Conservation (phyloP, 2,888 invertebrate genomes). For the Taenaris catops region DNA sequence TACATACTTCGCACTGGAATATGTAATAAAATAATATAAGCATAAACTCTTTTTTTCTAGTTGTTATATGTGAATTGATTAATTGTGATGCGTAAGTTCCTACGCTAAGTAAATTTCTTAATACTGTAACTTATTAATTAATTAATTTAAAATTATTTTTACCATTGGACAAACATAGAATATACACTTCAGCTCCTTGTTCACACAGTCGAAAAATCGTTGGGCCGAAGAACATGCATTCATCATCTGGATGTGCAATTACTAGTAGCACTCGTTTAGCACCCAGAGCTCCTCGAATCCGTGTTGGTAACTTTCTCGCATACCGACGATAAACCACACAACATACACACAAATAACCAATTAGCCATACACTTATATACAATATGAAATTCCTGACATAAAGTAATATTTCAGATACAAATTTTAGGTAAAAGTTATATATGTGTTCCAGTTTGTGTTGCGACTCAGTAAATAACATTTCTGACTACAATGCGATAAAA, state of each 20-base stretch:
- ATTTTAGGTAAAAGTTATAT: constrained; percentile 54
- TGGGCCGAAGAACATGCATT: constrained; percentile 99
- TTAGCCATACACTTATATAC: constrained; percentile 77
- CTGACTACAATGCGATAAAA: constrained; percentile 30
- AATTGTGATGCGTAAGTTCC: no score
- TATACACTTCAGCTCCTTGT: constrained; percentile 84
- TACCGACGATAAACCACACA: constrained; percentile 75
- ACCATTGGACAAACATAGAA: constrained; percentile 91
- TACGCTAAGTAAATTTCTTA: no score
- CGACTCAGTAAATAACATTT: constrained; percentile 54
- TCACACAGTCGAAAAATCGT: constrained; percentile 86
- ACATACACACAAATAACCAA: constrained; percentile 65
- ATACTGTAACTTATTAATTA: no score
- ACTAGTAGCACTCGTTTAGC: constrained; percentile 87
- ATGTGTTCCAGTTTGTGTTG: constrained; percentile 46
- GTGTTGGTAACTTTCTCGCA: constrained; percentile 65
- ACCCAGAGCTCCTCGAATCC: constrained; percentile 69
- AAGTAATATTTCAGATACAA: constrained; percentile 51
- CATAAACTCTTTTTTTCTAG: no score
- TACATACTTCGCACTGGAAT: no score
- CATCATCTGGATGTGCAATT: constrained; percentile 98
- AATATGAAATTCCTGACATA: constrained; percentile 62
- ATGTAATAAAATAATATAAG: no score
- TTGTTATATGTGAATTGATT: no score
- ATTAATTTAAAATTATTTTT: not conserved